Evolutionary conservation across 2,888 invertebrate genomes (phyloP).

Genomic region (Diachrysia chrysitis): DNA sequence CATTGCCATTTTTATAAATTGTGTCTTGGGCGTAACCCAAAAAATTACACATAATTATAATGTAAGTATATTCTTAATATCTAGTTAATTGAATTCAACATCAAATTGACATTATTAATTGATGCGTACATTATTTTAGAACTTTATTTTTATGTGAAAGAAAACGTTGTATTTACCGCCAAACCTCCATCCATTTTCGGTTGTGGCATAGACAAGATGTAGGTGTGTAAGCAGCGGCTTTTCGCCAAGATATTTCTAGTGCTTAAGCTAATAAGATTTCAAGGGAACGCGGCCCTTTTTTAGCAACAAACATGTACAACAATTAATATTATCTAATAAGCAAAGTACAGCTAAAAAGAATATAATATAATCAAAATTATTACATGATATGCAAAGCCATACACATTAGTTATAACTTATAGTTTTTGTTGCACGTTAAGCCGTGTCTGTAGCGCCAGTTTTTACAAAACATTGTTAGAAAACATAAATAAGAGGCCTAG

Average conservation of each 20-base stretch:
- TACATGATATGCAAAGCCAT: not conserved
- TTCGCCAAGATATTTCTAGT: slow-evolving; percentile 3
- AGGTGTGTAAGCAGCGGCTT: not conserved
- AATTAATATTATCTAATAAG: slow-evolving; percentile 1
- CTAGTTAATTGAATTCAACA: slow-evolving; percentile 64
- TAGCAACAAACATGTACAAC: slow-evolving; percentile 1
- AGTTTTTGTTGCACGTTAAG: not conserved
- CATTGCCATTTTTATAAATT: slow-evolving; percentile 16
- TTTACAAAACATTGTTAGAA: too few relatives aligned
- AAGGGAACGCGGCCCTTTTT: not conserved
- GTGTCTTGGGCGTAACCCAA: not conserved
- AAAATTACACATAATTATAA: not conserved
- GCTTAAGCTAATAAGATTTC: not conserved
- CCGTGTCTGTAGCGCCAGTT: too few relatives aligned
- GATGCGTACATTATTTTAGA: slow-evolving; percentile 66
- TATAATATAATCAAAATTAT: not conserved
- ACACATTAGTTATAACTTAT: not conserved
- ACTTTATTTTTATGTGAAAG: slow-evolving; percentile 19
- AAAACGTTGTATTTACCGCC: slow-evolving; percentile 14
- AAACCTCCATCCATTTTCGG: not conserved
- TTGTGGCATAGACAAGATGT: not conserved
- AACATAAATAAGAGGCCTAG: too few relatives aligned
- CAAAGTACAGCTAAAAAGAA: not conserved
- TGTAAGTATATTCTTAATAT: slow-evolving; percentile 39
- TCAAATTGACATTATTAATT: slow-evolving; percentile 84